A percentile compares a stretch with the other conserved stretches of the same genome.
These are phyloP conservation scores for Gallinago jamesoni DNA, from an alignment of 2,113 vertebrate species.

Conservation along the genomic window DNA sequence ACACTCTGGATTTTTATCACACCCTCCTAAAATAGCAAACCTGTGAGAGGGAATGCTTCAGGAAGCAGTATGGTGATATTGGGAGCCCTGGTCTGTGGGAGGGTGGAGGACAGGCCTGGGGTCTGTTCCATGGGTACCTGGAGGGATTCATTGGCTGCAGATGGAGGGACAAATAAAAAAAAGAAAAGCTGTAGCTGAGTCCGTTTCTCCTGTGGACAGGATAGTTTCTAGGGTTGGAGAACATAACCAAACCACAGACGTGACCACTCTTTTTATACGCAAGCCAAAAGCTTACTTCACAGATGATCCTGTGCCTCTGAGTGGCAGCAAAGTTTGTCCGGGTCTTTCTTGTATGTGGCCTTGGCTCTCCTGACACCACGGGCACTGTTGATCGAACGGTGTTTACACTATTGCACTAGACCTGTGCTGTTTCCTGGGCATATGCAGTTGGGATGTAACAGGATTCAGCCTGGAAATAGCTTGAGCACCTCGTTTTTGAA, in stretches of 20 bases:
- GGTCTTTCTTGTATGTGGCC: not conserved
- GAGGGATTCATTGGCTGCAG: not conserved
- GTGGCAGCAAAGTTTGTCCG: not conserved
- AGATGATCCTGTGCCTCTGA: not conserved
- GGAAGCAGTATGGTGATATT: not conserved
- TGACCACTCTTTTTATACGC: accelerated
- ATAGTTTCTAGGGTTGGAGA: not conserved
- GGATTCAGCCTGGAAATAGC: not conserved
- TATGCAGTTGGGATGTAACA: not conserved
- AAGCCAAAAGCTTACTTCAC: not conserved
- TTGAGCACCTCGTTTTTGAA: not conserved
- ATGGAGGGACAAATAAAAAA: not conserved
- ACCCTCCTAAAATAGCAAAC: not conserved
- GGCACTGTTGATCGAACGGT: not conserved
- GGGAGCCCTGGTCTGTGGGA: not conserved
- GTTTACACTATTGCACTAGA: not conserved
- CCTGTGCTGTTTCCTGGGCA: not conserved
- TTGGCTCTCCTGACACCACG: not conserved
- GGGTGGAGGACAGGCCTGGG: not conserved
- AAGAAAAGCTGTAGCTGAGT: not conserved
- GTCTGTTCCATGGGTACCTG: not conserved
- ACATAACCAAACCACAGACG: not conserved
- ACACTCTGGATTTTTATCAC: not conserved
- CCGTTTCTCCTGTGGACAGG: not conserved
- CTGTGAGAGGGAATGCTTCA: not conserved